Conservation (phyloP, 2,888 invertebrate species). For the Ferdinandea cuprea region DNA sequence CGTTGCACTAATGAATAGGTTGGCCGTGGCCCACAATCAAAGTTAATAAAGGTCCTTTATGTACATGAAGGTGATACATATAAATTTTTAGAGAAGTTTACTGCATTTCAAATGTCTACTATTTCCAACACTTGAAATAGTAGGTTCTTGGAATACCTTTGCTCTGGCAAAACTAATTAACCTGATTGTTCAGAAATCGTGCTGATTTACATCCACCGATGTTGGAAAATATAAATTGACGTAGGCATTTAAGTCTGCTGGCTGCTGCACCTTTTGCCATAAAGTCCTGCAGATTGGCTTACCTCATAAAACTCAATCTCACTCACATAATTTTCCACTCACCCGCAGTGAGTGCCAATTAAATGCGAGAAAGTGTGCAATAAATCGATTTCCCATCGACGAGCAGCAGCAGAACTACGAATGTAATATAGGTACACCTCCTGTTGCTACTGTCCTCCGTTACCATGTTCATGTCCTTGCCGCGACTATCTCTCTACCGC, state of each 20-base stretch:
- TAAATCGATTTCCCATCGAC: conserved; percentile 73
- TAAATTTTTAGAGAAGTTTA: no score
- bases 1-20: neutral
- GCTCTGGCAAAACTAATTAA: conserved; percentile 64
- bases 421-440: conserved; percentile 54
- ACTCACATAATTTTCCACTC: conserved; percentile 74
- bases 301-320: conserved; percentile 74
- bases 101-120: neutral
- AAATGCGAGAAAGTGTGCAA: conserved; percentile 75
- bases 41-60: no score
- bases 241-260: conserved; percentile 64
- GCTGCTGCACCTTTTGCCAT: conserved; percentile 7
- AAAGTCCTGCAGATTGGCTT: conserved; percentile 55
- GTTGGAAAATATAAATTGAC: conserved; percentile 64
- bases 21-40: neutral
- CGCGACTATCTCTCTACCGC: conserved; percentile 53
- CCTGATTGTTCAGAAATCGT: conserved; percentile 67
- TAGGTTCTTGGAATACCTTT: neutral
- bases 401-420: conserved; percentile 23
- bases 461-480: neutral
- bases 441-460: conserved; percentile 25
- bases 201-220: conserved; percentile 66
- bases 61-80: no score
- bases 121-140: no score
- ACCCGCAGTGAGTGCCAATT: conserved; percentile 74